Base-by-base conservation (phyloP, 2,113 vertebrate species). In the Rutilus rutilus region DNA sequence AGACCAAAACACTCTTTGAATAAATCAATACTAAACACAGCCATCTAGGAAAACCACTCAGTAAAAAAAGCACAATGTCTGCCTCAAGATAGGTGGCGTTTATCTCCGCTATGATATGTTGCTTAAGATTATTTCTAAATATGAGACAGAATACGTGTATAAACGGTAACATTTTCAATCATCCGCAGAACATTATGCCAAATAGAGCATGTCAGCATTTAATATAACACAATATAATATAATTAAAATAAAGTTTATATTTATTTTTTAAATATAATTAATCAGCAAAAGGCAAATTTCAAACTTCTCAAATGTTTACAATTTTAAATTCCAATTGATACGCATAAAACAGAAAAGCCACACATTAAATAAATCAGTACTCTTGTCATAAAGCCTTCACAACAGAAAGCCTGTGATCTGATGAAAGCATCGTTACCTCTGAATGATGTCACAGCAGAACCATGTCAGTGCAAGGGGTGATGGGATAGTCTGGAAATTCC, bases 341-440 rank as follows among this genome's bases (percentile, higher is more conserved):
- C 52, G 9, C 1, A 11, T 52, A 17, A 64, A 64, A 64, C 25
- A 25, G 8, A 65, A 83, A 17, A 59, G 54, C 54, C 65, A 45
- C 74, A 83, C 80, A n/a, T 33, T 12, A 12, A 78, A 39, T 4
- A 59, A 42, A 62, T 42, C 54, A 42, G 21, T 8, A 62, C 83
- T 88, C 67, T 59, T 86, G 69, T 71, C 27, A 65, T 82, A 73
- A 65, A 67, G 59, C 21, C 75, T 71, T 73, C 25, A 42, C 21
- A 76, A 65, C 82, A 83, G 62, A 80, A 50, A 85, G 12, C 14
- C 30, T 64, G 39, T 11, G 60, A 60, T 45, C 17, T 78, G 73
- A 83, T 54, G 75, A 65, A 54, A 54, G 76, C 19, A 3, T 5
- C 17, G 62, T 95, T 96, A 95, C 94, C 94, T 95, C 92, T 90